Percentiles rank a stretch among this genome's conserved stretches.
These are phyloP conservation scores for Gymnarchus niloticus DNA, from an alignment of 2,113 vertebrate genomes.

Conservation along the genomic window DNA sequence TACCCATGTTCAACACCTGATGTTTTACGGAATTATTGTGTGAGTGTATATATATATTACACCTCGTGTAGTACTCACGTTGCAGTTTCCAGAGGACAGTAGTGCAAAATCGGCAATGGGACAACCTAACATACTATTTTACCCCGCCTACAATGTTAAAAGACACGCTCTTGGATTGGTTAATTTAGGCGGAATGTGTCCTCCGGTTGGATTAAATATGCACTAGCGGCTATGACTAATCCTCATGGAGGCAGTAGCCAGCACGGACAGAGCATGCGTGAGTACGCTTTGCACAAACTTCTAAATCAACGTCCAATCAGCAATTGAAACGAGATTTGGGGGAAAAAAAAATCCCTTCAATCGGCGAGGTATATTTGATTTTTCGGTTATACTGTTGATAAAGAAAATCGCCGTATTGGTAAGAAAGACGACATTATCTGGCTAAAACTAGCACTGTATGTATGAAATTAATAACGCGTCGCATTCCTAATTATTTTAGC, in stretches of 20 bases:
- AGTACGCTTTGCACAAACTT: not conserved
- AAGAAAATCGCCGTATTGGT: not conserved
- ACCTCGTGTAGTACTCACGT: slow-evolving; percentile 44
- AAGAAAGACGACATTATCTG: not conserved
- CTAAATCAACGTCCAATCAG: not conserved
- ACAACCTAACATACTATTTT: slow-evolving; percentile 42
- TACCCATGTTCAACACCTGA: not conserved
- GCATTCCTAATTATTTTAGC: no score
- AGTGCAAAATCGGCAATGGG: slow-evolving; percentile 16
- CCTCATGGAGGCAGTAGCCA: not conserved
- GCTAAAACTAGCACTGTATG: no score
- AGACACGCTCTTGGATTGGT: slow-evolving; percentile 1
- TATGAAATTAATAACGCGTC: not conserved
- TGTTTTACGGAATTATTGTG: not conserved
- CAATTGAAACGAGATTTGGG: not conserved
- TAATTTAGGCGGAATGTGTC: not conserved
- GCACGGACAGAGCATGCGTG: not conserved
- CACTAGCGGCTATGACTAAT: not conserved
- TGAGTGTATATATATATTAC: slow-evolving; percentile 1
- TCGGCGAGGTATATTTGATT: slow-evolving; percentile 3
- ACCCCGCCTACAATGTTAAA: slow-evolving; percentile 37
- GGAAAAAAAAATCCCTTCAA: not conserved
- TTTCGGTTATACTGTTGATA: not conserved
- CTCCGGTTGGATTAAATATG: not conserved
- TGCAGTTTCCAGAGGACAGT: slow-evolving; percentile 39